Evolutionary conservation across 2,113 vertebrate genomes (phyloP).

Genomic region (Malurus cyaneus): DNA sequence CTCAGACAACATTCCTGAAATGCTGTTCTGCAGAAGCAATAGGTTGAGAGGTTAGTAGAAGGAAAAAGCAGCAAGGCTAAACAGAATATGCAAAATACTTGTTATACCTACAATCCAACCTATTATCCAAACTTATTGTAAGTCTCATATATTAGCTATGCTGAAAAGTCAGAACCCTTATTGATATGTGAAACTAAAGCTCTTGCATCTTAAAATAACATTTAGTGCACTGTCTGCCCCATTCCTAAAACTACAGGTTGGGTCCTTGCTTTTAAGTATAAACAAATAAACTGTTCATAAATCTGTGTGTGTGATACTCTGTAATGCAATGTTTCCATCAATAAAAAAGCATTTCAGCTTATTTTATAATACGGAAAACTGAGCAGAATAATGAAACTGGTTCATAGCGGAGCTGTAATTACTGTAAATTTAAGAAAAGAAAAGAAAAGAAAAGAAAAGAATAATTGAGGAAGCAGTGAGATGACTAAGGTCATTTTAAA

Average conservation of each 20-base stretch:
- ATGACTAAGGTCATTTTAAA: constrained; percentile 13
- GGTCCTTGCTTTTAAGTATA: background rate
- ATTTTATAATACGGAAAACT: background rate
- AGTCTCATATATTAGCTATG: background rate
- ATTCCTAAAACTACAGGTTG: background rate
- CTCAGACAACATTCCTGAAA: background rate
- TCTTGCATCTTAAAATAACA: background rate
- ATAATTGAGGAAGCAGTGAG: constrained; percentile 18
- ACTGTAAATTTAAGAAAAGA: background rate
- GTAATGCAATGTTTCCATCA: background rate
- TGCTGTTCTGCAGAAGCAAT: background rate
- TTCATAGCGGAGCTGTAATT: background rate
- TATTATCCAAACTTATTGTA: background rate
- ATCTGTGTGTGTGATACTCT: background rate
- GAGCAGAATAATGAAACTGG: background rate
- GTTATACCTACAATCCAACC: background rate
- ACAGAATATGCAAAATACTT: background rate
- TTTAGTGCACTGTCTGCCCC: background rate
- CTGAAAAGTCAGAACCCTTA: background rate
- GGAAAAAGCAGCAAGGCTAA: background rate
- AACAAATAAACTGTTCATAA: background rate
- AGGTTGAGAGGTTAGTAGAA: background rate
- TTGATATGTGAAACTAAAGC: background rate
- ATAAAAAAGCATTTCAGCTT: background rate
- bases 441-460: background rate